A percentile compares a stretch with the other conserved stretches of the same genome.
Conservation (phyloP, 1,140 invertebrate species). For the Lasioglossum albipes region DNA sequence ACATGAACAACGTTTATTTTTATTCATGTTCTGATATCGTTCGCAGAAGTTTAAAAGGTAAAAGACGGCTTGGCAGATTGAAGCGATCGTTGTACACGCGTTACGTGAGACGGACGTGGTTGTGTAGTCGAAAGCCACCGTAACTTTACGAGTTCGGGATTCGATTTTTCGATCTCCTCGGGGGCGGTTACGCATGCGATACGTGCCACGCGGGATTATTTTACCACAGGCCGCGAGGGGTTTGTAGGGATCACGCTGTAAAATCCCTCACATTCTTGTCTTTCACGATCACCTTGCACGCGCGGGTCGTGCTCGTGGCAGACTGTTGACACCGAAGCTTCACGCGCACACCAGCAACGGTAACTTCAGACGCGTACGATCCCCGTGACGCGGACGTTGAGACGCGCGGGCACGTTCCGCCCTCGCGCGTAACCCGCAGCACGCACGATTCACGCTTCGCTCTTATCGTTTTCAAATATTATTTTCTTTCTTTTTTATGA, state of each 20-base stretch:
- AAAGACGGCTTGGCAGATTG: too few species aligned
- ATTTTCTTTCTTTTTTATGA: too few species aligned
- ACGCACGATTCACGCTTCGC: neutral
- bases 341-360: neutral
- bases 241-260: conserved; percentile 19
- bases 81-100: neutral
- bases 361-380: neutral
- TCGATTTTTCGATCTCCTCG: conserved; percentile 54
- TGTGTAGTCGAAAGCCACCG: conserved; percentile 17
- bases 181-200: conserved; percentile 34
- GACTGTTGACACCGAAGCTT: conserved; percentile 24
- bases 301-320: neutral
- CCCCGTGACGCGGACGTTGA: neutral
- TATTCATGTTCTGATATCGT: too few species aligned
- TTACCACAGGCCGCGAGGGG: conserved; percentile 39
- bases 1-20: too few species aligned
- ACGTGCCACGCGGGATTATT: conserved; percentile 51
- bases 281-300: conserved; percentile 14
- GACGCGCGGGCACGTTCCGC: neutral
- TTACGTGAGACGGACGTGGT: conserved; percentile 19
- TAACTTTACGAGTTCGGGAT: conserved; percentile 49
- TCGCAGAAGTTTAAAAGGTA: neutral
- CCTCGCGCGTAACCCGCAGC: neutral
- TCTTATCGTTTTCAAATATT: neutral
- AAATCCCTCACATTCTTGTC: conserved; percentile 43